Evolutionary conservation across 1,140 invertebrate species (phyloP).

Genomic region (Drosophila sp.): DNA sequence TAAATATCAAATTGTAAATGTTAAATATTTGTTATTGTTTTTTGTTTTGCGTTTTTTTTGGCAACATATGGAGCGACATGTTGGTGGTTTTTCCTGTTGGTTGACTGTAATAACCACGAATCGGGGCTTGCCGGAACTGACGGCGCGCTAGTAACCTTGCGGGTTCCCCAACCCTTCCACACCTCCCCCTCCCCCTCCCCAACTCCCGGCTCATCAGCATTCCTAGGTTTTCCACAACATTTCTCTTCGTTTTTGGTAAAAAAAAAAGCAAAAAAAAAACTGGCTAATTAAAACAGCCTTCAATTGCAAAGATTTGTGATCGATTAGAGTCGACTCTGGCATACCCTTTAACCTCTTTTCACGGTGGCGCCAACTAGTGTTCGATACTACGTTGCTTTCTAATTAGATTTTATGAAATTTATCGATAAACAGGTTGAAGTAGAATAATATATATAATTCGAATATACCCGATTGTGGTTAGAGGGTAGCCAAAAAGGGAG

Average conservation of each 20-base stretch:
- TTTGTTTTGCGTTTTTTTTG: slow-evolving; percentile 2
- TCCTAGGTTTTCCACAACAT: slow-evolving; percentile 2
- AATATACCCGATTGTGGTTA: background rate
- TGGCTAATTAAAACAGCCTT: slow-evolving; percentile 4
- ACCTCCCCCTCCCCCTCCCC: too few relatives aligned
- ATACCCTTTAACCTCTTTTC: background rate
- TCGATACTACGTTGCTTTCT: too few relatives aligned
- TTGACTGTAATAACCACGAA: background rate
- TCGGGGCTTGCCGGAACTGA: background rate
- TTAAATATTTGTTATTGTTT: slow-evolving; percentile 4
- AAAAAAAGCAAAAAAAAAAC: background rate
- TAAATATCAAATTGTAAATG: slow-evolving; percentile 11
- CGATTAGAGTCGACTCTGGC: background rate
- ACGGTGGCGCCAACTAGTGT: too few relatives aligned
- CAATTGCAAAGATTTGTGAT: background rate
- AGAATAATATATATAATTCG: too few relatives aligned
- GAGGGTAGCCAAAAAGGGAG: background rate
- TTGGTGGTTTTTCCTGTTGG: slow-evolving; percentile 5
- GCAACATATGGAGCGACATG: slow-evolving; percentile 8
- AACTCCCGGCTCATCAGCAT: background rate
- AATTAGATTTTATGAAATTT: too few relatives aligned
- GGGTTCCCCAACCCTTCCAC: background rate
- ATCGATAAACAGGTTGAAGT: too few relatives aligned
- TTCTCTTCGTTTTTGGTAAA: background rate
- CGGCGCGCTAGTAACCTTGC: background rate